These are phyloP conservation scores for Neocloeon triangulifer DNA, from an alignment of 1,140 invertebrate genomes.

Conservation along the genomic window DNA sequence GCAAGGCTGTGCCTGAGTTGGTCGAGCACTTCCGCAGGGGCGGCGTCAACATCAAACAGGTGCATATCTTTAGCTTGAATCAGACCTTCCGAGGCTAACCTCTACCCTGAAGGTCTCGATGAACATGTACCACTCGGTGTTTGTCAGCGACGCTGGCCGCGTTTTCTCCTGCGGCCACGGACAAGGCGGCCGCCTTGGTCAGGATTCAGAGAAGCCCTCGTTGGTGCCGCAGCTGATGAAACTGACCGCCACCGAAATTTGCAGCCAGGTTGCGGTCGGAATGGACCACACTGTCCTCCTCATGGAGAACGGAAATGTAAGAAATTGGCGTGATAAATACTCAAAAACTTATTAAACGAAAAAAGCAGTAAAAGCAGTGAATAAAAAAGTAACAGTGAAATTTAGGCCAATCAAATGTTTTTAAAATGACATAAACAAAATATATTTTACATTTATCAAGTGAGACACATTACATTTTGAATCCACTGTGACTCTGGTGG, in stretches of 20 bases:
- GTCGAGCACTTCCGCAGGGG: constrained; percentile 26
- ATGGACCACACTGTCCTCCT: constrained; percentile 43
- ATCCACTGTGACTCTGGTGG: too few species aligned
- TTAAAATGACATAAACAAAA: too few species aligned
- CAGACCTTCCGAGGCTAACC: background rate
- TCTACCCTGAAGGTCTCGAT: constrained; percentile 25
- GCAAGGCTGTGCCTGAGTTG: constrained; percentile 22
- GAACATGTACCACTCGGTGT: constrained; percentile 48
- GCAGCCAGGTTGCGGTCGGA: constrained; percentile 19
- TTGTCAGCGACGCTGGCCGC: constrained; percentile 26
- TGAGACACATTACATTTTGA: too few species aligned
- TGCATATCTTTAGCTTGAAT: constrained; percentile 8
- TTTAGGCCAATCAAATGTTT: too few species aligned
- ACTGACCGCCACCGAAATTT: constrained; percentile 13
- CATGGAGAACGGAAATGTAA: constrained; percentile 25
- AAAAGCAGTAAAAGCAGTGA: too few species aligned
- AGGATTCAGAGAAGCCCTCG: constrained; percentile 28
- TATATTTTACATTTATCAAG: too few species aligned
- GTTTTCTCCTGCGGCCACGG: constrained; percentile 50
- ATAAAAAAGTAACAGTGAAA: too few species aligned
- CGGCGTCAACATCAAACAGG: constrained; percentile 15
- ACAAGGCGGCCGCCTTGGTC: constrained; percentile 42
- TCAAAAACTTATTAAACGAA: too few species aligned
- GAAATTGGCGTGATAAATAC: too few species aligned
- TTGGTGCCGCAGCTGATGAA: constrained; percentile 27